Evolutionary conservation across 2,113 vertebrate genomes (phyloP).

Genomic region (Phasianus colchicus): DNA sequence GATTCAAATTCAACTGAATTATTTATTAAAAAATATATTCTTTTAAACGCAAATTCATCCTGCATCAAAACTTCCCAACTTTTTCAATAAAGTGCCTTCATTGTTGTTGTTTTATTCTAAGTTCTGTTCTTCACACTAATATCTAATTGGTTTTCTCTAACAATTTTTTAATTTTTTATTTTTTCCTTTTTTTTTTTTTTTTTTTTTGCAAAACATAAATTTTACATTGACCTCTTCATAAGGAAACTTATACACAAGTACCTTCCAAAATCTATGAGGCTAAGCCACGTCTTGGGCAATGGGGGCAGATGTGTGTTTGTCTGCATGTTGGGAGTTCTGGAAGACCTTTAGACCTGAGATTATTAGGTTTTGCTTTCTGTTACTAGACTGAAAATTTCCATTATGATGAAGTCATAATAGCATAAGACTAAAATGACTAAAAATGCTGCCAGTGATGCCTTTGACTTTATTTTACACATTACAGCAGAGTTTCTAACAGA

Average conservation of each 20-base stretch:
- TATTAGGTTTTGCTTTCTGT: neutral
- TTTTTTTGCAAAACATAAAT: neutral
- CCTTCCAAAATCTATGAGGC: neutral
- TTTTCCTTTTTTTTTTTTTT: neutral
- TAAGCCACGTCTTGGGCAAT: accelerated
- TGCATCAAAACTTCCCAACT: neutral
- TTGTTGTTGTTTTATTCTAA: neutral
- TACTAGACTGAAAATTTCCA: neutral
- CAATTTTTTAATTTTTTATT: neutral
- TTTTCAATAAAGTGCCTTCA: neutral
- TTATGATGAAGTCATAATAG: neutral
- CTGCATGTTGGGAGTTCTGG: neutral
- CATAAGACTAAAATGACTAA: neutral
- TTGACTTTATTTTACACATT: neutral
- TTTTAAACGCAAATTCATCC: neutral
- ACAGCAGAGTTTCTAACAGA: neutral
- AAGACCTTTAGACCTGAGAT: neutral
- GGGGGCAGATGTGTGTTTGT: too few relatives aligned
- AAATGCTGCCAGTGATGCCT: neutral
- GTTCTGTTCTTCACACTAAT: neutral
- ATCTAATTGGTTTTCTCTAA: neutral
- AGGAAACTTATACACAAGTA: neutral
- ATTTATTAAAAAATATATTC: neutral
- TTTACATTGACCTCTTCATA: neutral
- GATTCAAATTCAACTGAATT: neutral